phyloP scores from a whole-genome alignment of 2,888 invertebrate species.

The Sphaerophoria rueppellii region DNA sequence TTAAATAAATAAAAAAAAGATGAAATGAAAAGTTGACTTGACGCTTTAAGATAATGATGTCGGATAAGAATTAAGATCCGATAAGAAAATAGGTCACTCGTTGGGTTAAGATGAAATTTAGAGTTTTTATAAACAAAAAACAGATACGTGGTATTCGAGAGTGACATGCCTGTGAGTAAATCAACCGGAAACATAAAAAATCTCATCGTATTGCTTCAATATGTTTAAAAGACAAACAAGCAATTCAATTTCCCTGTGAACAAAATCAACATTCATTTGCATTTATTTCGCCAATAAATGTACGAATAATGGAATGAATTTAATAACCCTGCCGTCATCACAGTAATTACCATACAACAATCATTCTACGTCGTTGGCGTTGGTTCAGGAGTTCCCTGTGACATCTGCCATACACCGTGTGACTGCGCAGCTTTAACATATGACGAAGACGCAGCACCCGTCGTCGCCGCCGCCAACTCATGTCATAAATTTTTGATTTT shows the following conservation, averaged over 20 bases:
- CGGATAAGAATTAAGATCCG: neutral
- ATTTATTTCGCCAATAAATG: constrained; percentile 9
- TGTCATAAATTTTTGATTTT: constrained; percentile 23
- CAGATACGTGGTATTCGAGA: too few relatives aligned
- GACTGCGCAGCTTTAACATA: neutral
- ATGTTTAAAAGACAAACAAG: constrained; percentile 16
- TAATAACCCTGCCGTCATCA: constrained; percentile 15
- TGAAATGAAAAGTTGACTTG: constrained; percentile 12
- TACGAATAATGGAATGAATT: constrained; percentile 14
- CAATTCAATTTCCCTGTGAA: constrained; percentile 22
- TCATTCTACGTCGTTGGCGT: constrained; percentile 15
- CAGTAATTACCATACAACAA: constrained; percentile 19
- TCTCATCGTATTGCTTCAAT: constrained; percentile 14
- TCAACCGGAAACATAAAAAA: constrained; percentile 2
- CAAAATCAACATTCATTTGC: constrained; percentile 13
- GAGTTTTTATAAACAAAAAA: too few relatives aligned
- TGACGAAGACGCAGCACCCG: neutral
- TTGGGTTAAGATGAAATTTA: neutral
- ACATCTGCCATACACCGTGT: constrained; percentile 7
- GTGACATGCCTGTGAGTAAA: neutral
- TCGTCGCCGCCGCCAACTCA: neutral
- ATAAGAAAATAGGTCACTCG: constrained; percentile 14
- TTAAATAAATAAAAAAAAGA: neutral
- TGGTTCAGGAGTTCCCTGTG: constrained; percentile 15
- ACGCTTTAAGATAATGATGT: neutral